Evolutionary conservation across 2,888 invertebrate genomes (phyloP), one percentile per base, ranked within the genome.

Genomic region (Poecilobothrus nobilitatus): DNA sequence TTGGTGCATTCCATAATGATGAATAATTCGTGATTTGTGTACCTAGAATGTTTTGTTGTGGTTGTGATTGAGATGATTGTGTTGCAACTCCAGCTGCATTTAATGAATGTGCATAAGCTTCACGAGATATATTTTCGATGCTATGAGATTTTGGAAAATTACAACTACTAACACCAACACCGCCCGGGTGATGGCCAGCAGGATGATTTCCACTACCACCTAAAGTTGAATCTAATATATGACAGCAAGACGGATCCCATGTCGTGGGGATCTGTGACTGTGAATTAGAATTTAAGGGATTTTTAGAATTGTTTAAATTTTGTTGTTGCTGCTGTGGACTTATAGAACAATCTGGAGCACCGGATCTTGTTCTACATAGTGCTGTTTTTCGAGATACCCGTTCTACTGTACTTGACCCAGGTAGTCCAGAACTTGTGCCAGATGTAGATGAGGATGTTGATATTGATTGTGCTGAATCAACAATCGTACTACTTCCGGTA

Each of bases 71-170:
- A 44, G 71, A 65, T 20, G 63, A 67, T 68, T 68, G 66, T 65
- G 65, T 34, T 67, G 62, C 15, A 8, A 27, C 7, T 27, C 62
- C 53, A 22, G 69, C n/a, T 20, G 68, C 70, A 15, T 68, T 66
- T 15, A 71, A 22, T 12, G 70, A 44, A 68, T 72, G 71, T 10
- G 69, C 21, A 66, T 71, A 73, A 12, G 69, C 68, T 68, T 74
- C 76, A 71, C 78, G 75, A 3, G 80, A 78, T 66, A 82, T 80
- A 71, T 86, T 86, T 74, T 86, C 86, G 15, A 84, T 85, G 67
- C 86, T 86, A 72, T 83, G 82, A 73, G 85, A 85, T 76, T 86
- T 86, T 12, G 84, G 83, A 61, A 74, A 74, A n/a, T n/a, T 53
- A 53, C 53, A 18, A 53, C 15, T 53, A 18, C 53, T 53, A 12